Base-by-base conservation (phyloP, 2,113 vertebrate genomes). In the Acinonyx jubatus region DNA sequence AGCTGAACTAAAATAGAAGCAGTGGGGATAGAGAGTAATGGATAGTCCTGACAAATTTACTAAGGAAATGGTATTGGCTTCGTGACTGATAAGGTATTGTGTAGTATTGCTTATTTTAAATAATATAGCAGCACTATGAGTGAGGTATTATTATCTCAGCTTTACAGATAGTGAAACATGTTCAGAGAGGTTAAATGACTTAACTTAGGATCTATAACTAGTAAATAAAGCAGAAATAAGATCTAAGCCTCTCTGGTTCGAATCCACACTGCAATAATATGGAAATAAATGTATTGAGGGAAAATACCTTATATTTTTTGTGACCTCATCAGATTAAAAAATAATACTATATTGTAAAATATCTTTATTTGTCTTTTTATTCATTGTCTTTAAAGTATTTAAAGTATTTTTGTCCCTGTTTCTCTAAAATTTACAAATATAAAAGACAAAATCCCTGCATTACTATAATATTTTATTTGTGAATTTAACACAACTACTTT, bases 381-480 rank as follows among this genome's bases (percentile, higher is more conserved):
- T 97, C 21, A 12, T 74, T 55, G 12, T 61, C 79, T 90, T 92
- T 57, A 94, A 89, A 85, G 79, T 78, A 57, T 48, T 48, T 76
- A 76, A 76, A 76, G 38, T 76, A 45, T 65, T 94, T 86, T 91
- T 80, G n/a, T 65, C 81, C 21, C n/a, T 74, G 1, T 31, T 36
- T 90, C 50, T 89, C 41, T 88, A 85, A 96, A 95, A n/a, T 74
- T 87, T 80, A 84, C 12, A 89, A 79, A 21, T 71, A 52, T 95
- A 81, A 87, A 95, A 79, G 13, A 31, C 19, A 65, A 27, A 71
- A 55, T 78, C 50, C 89, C 18, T 93, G 16, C n/a, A 65, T 85
- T 95, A 41, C 27, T 94, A 15, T 97, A 29, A n/a, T 83, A 89
- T 85, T 95, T 89, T 57, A 96, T 80, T 91, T 87, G 61, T 92